Base-by-base conservation (phyloP, 2,888 invertebrate genomes). In the Ormyrus labotus region DNA sequence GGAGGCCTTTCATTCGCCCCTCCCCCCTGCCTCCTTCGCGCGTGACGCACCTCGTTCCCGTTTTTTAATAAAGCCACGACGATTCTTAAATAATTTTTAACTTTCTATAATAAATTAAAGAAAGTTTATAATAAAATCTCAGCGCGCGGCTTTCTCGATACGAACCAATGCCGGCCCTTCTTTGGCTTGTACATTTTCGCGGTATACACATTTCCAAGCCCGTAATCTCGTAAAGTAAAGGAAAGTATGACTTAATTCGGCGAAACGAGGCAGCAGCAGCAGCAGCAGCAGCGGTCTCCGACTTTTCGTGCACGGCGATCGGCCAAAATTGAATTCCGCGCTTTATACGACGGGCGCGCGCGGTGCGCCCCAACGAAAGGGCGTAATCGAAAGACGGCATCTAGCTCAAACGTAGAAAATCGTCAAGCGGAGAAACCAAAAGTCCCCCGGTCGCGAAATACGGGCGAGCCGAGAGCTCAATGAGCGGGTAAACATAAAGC, bases 401-500 rank as follows among this genome's bases (percentile, higher is more conserved):
- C 67, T 19, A 19, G 19, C 19, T 73, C 57, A 64, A 73, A 71
- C 58, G 45, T 50, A n/a, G 13, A 63, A 73, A 65, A 71, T 67
- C 64, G 61, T 71, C 76, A 80, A 76, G 72, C 72, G 76, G 19
- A 19, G 74, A 74, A 73, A 68, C 58, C 68, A 34, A 5, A 6
- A 8, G 45, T 4, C 10, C 10, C 63, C 63, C 10, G 47, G 6
- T 51, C 50, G 48, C 61, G 63, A 57, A 50, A 69, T 63, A 19
- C 45, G 45, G 50, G 58, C 47, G 60, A 34, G 57, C 6, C 57
- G 13, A 3, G 8, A 48, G 63, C 74, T 61, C 68, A 79, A 75
- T 75, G 77, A 82, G 64, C 78, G 78, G 53, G 82, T 77, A 82
- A 80, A 82, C 80, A 80, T 80, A 77, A 80, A 80, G 74, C 82